Conservation (phyloP, 2,888 invertebrate genomes). For the Hypomecis punctinalis region DNA sequence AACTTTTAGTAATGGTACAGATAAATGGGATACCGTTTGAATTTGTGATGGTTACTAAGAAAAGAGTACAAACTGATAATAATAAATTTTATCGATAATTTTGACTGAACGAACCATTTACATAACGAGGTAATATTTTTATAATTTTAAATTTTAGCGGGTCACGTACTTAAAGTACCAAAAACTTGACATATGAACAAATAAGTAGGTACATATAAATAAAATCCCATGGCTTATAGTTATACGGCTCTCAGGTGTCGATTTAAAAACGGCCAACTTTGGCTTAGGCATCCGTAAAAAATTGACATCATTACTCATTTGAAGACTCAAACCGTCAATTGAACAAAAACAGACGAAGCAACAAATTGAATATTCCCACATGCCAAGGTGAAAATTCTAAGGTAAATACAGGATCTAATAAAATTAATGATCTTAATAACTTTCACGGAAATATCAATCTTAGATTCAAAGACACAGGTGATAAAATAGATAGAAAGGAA, state of each 20-base stretch:
- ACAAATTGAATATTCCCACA: slow-evolving; percentile 84
- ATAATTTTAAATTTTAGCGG: background rate
- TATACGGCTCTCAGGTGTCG: slow-evolving; percentile 8
- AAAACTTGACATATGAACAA: no score
- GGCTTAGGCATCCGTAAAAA: slow-evolving; percentile 62
- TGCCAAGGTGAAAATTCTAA: slow-evolving; percentile 82
- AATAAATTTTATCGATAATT: background rate
- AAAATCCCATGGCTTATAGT: no score
- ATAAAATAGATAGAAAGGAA: slow-evolving; percentile 46
- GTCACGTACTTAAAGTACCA: no score
- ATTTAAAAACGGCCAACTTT: slow-evolving; percentile 44
- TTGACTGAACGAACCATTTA: background rate
- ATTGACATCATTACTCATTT: slow-evolving; percentile 75
- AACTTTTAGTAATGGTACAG: slow-evolving; percentile 46
- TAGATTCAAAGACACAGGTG: slow-evolving; percentile 46
- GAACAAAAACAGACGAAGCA: slow-evolving; percentile 81
- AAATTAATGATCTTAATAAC: slow-evolving; percentile 69
- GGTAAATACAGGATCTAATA: slow-evolving; percentile 75
- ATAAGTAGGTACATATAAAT: no score
- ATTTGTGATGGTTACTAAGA: slow-evolving; percentile 14
- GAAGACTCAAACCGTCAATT: slow-evolving; percentile 79
- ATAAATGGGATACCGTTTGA: slow-evolving; percentile 12
- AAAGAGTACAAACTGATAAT: background rate
- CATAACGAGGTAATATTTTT: background rate
- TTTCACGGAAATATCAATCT: slow-evolving; percentile 47